These are phyloP conservation scores for Champsocephalus esox DNA, from an alignment of 2,797 vertebrate species.

Conservation along the genomic window DNA sequence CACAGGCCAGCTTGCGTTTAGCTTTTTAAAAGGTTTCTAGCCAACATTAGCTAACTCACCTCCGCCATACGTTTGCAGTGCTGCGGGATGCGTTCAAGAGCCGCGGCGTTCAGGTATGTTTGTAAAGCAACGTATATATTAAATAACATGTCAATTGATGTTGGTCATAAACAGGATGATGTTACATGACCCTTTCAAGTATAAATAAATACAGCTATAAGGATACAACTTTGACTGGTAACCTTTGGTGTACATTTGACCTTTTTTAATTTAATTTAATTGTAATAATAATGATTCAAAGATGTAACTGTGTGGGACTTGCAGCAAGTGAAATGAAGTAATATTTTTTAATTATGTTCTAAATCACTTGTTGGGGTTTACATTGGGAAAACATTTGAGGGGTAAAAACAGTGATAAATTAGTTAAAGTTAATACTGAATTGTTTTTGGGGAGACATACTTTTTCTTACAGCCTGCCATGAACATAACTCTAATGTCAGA, in stretches of 20 bases:
- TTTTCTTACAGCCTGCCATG: not conserved
- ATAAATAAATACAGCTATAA: too few relatives aligned
- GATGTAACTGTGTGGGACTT: too few relatives aligned
- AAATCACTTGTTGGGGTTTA: not conserved
- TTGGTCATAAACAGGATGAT: not conserved
- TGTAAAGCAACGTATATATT: not conserved
- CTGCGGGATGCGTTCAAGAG: conserved; percentile 53
- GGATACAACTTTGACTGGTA: too few relatives aligned
- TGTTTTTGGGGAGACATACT: not conserved
- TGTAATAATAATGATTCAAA: too few relatives aligned
- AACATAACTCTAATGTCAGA: not conserved
- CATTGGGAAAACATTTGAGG: not conserved
- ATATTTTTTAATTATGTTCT: not conserved
- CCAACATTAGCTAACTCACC: conserved; percentile 25
- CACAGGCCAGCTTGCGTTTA: not conserved
- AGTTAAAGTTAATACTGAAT: not conserved
- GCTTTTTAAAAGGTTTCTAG: not conserved
- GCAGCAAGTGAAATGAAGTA: not conserved
- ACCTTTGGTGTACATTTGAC: too few relatives aligned
- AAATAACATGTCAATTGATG: not conserved
- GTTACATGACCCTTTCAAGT: not conserved
- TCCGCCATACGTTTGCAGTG: not conserved
- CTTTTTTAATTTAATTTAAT: too few relatives aligned
- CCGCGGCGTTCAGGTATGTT: conserved; percentile 23
- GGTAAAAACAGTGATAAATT: not conserved